Evolutionary conservation across 2,113 vertebrate species (phyloP).

Genomic region (Cyanoliseus patagonus): DNA sequence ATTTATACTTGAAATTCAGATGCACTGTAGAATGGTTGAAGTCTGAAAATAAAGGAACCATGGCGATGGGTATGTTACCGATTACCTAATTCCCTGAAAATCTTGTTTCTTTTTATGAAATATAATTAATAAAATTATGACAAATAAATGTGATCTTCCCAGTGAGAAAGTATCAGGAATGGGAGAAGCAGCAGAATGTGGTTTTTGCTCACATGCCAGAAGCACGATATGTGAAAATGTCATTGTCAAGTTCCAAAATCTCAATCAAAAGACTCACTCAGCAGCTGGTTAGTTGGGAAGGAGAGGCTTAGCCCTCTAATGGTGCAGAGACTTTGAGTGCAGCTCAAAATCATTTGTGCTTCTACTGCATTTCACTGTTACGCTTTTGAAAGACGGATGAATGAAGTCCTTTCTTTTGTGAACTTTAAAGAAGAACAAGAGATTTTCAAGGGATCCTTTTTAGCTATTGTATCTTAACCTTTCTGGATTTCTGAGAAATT

Average conservation of each 20-base stretch:
- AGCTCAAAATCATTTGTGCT: not conserved
- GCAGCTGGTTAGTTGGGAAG: not conserved
- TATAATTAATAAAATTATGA: not conserved
- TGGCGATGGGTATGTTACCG: not conserved
- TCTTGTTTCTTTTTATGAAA: not conserved
- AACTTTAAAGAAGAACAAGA: not conserved
- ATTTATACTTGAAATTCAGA: not conserved
- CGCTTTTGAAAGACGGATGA: accelerated
- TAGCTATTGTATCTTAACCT: not conserved
- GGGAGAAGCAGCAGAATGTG: not conserved
- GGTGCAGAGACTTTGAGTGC: not conserved
- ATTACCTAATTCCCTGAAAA: not conserved
- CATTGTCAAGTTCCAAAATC: not conserved
- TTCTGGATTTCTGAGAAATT: not conserved
- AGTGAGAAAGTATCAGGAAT: not conserved
- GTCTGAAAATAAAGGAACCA: not conserved
- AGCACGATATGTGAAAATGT: not conserved
- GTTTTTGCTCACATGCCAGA: not conserved
- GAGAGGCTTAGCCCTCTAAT: not conserved
- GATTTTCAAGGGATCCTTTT: not conserved
- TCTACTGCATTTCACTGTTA: not conserved
- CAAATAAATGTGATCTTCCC: not conserved
- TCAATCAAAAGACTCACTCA: not conserved
- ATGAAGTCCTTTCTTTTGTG: not conserved
- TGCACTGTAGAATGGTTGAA: not conserved